Percentiles rank a stretch among this genome's conserved stretches.
These are phyloP conservation scores for Lochmaea capreae DNA, from an alignment of 2,888 invertebrate species.

Conservation along the genomic window DNA sequence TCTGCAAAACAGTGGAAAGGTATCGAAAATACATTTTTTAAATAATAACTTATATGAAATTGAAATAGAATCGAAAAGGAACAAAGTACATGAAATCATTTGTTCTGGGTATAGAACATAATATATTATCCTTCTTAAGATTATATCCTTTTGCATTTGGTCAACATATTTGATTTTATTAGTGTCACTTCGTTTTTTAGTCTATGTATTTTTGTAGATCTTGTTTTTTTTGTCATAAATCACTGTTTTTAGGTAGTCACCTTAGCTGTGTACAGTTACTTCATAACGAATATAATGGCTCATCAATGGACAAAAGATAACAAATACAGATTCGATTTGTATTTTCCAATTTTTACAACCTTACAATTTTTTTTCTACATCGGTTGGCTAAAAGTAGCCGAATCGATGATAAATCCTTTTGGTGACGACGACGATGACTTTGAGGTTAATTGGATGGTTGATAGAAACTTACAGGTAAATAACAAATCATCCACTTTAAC, in stretches of 20 bases:
- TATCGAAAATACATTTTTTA: no score
- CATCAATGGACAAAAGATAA: conserved; percentile 84
- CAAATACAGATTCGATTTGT: conserved; percentile 80
- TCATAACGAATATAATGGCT: conserved; percentile 88
- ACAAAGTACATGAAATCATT: no score
- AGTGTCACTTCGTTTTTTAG: no score
- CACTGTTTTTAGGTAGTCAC: conserved; percentile 75
- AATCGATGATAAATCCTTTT: conserved; percentile 90
- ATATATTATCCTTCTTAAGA: no score
- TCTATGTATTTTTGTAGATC: no score
- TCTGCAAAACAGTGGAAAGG: no score
- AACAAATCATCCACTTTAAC: no score
- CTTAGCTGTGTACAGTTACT: conserved; percentile 91
- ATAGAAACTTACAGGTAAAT: conserved; percentile 84
- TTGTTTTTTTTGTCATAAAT: background rate
- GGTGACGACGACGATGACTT: conserved; percentile 94
- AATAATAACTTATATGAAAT: no score
- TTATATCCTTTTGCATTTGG: no score
- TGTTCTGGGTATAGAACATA: no score
- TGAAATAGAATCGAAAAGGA: no score
- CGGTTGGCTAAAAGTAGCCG: conserved; percentile 94
- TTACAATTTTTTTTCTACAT: conserved; percentile 89
- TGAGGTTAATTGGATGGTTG: conserved; percentile 93
- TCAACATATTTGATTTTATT: no score
- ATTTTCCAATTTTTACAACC: conserved; percentile 91